Conservation (phyloP, 92 coral and sea anemone genomes). For the Heliopora coerulea region DNA sequence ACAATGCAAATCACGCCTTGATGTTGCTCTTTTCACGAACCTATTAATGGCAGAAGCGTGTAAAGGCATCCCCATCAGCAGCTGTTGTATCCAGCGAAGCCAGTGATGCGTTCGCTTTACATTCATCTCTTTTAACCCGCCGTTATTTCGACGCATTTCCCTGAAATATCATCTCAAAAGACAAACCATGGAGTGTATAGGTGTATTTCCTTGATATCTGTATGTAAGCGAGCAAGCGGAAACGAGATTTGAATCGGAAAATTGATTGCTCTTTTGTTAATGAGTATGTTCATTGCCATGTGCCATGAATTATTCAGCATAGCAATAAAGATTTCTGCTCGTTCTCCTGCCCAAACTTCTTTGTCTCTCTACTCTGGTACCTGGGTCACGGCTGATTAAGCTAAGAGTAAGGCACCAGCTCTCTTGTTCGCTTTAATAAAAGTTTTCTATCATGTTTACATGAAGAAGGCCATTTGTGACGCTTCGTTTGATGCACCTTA, state of each 20-base stretch:
- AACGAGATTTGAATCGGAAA: not conserved
- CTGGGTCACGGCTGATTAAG: constrained; percentile 25
- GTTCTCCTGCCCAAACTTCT: not conserved
- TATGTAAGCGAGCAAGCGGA: not conserved
- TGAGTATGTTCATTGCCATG: constrained; percentile 20
- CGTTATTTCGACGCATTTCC: too few relatives aligned
- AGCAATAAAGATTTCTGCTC: not conserved
- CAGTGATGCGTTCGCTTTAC: too few relatives aligned
- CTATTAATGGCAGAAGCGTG: constrained; percentile 11
- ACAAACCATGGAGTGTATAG: too few relatives aligned
- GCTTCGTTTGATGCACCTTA: not conserved
- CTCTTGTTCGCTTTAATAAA: not conserved
- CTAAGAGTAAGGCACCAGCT: constrained; percentile 30
- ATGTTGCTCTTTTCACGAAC: constrained; percentile 31
- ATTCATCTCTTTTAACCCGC: too few relatives aligned
- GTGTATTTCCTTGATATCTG: too few relatives aligned
- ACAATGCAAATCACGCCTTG: constrained; percentile 27
- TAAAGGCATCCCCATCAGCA: constrained; percentile 28
- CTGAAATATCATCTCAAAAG: too few relatives aligned
- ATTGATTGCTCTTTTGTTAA: constrained; percentile 29
- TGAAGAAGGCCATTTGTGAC: not conserved
- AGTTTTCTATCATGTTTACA: constrained; percentile 6
- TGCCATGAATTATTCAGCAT: constrained; percentile 41
- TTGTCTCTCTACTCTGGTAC: constrained; percentile 16
- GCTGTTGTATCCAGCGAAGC: constrained; percentile 1